Base-by-base conservation (phyloP, 2,888 invertebrate species). In the Patella caerulea region DNA sequence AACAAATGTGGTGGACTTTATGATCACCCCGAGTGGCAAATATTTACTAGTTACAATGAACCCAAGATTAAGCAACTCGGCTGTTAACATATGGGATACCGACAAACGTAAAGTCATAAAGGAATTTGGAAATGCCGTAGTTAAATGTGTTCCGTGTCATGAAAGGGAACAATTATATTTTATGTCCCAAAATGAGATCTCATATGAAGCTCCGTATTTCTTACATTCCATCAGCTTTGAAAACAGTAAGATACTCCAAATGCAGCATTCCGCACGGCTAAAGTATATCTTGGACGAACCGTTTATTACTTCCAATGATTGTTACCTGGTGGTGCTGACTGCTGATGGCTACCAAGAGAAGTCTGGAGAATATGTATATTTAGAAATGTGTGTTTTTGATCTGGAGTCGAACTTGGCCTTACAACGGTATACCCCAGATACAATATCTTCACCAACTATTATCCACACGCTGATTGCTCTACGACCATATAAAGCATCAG, bases 81-180 rank as follows among this genome's bases (percentile, higher is more conserved):
- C 86, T 15, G 82, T 83, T 55, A 90, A 89, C 77, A 84, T 92
- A 69, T 92, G 91, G 91, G 85, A 89, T 80, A 83, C 90, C 82
- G 78, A 82, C 7, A 86, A 86, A 52, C 81, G 91, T 45, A 83
- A 84, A 53, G 83, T 91, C 52, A 81, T 91, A 19, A 82, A 86
- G 71, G 91, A 92, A 80, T 89, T 89, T 76, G 91, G 91, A 9
- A 85, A 87, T 78, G 83, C 84, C 0, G 56, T 84, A 2, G 90
- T 90, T 12, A 83, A 85, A 75, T 88, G 88, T 77, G 85, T 90
- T 1, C 78, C 88, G 9, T 81, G 87, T 7, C 80, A 83, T 75
- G 69, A 73, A 55, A 80, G 73, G 14, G 82, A 82, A 54, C 81
- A 82, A n/a, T 83, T 91, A 56, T 74, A 89, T 19, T 83, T 84